Base-by-base conservation (phyloP, 1,140 invertebrate species). In the Monochamus saltuarius region DNA sequence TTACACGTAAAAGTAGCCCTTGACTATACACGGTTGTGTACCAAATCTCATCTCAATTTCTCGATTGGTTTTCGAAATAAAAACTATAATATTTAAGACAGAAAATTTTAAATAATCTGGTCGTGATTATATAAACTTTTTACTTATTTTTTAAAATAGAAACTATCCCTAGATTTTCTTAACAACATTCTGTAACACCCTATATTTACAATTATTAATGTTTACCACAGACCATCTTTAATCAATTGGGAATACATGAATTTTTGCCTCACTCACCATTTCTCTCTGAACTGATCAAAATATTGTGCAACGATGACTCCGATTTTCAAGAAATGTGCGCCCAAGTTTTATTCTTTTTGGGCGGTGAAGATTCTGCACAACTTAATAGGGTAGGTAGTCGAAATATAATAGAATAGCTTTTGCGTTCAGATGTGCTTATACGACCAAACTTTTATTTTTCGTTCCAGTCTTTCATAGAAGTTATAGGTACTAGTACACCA, bases 351-450 rank as follows among this genome's bases (percentile, higher is more conserved):
- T 53, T 53, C 14, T 36, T 37, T 10, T 13, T 17, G 9, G 38
- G 4, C 8, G 51, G 51, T 39, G 38, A 39, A 39, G 51, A 53
- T 53, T 39, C 51, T 7, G 11, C 38, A 4, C 13, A 53, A 39
- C 10, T 53, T 11, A 19, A 53, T 39, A 53, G 36, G 37, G 51
- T 53, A 22, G 39, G 51, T 40, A n/a, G 9, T 17, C 4, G 19
- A 46, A 14, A 46, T 13, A 46, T 46, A 42, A 6, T 42, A 14
- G 19, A 19, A 16, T 10, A 45, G 14, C 8, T 1, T 10, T 16
- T 17, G 9, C 4, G 43, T 45, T 16, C 40, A 13, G 7, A 43
- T 7, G n/a, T n/a, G n/a, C 7, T 38, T 8, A 8, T n/a, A 38
- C n/a, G 4, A 16, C 7, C 19, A 14, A 46, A n/a, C n/a, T 16